Evolutionary conservation across 1,140 invertebrate genomes (phyloP), one percentile per base, ranked within the genome.

Genomic region (Octopus sinensis): DNA sequence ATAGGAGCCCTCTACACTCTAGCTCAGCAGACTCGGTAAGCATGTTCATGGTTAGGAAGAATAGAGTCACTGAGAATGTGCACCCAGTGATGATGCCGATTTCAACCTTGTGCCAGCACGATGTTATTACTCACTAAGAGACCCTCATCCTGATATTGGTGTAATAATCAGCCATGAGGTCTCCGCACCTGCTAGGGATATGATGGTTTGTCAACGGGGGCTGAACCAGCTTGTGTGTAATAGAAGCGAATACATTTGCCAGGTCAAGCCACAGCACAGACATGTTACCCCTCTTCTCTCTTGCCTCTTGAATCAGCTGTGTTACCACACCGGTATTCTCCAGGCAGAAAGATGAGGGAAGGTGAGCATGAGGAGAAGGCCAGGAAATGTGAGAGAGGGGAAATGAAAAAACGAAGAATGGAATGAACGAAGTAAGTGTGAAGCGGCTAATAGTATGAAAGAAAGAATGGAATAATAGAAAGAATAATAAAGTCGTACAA

Each of bases 1-100:
- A 80, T 12, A 79, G 78, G 73, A 79, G 76, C 3, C 79, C 83
- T 76, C 79, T 80, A 54, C 54, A 80, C 76, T 75, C 79, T 54
- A 75, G 82, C n/a, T 80, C 79, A 17, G 68, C 76, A 52, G 79
- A 79, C 68, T 77, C 80, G n/a, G 7, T 77, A 9, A 81, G 43
- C 80, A 80, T 75, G n/a, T 81, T 81, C 80, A 30, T 54, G 6
- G 12, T 53, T 76, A 78, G 43, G 5, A 76, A 52, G 23, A 81
- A 77, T 13, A 80, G 73, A 4, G 76, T 62, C 4, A 54, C 80
- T 4, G 76, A 78, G 30, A 78, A 52, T 12, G 23, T 80, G 52
- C 80, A 75, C 9, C 68, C 71, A 12, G 80, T 76, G 43, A 80
- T 53, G 43, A 75, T 75, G 7, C 80, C 80, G 17, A 43, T 75